Percentiles rank a stretch among this genome's conserved stretches.
phyloP scores from a whole-genome alignment of 2,888 invertebrate species.

The Drosophila cracens region DNA sequence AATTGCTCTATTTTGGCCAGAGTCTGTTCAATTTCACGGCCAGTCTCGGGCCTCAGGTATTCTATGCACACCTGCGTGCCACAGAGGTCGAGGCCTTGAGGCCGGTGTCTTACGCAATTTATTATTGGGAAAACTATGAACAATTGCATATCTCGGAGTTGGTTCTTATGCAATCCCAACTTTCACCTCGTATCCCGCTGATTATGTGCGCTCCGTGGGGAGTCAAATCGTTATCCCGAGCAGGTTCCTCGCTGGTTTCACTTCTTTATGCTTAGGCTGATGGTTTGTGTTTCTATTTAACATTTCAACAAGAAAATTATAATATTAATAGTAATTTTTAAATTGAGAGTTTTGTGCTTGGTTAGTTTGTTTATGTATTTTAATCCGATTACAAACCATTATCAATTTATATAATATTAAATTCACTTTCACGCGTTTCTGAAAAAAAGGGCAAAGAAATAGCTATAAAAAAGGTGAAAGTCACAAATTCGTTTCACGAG shows the following conservation, averaged over 20 bases:
- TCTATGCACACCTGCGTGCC: conserved; percentile 46
- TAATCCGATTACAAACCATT: background rate
- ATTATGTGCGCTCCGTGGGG: conserved; percentile 30
- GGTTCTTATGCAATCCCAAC: conserved; percentile 68
- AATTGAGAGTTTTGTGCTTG: background rate
- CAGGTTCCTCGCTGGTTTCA: conserved; percentile 23
- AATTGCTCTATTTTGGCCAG: conserved; percentile 70
- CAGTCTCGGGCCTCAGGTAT: conserved; percentile 40
- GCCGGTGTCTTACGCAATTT: conserved; percentile 53
- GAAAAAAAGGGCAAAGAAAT: background rate
- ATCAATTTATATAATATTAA: background rate
- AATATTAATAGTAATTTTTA: background rate
- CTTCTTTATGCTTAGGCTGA: background rate
- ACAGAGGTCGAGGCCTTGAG: conserved; percentile 25
- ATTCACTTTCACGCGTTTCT: background rate
- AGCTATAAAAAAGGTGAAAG: conserved; percentile 23
- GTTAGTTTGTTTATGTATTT: background rate
- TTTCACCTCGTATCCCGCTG: conserved; percentile 65
- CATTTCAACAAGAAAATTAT: background rate
- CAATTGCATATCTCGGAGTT: conserved; percentile 41
- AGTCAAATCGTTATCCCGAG: conserved; percentile 11
- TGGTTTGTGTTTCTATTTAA: background rate
- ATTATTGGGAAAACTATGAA: conserved; percentile 16
- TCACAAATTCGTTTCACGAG: background rate
- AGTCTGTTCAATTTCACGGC: conserved; percentile 37